Conservation (phyloP, 1,140 invertebrate species). For the Kradibia gibbosae region DNA sequence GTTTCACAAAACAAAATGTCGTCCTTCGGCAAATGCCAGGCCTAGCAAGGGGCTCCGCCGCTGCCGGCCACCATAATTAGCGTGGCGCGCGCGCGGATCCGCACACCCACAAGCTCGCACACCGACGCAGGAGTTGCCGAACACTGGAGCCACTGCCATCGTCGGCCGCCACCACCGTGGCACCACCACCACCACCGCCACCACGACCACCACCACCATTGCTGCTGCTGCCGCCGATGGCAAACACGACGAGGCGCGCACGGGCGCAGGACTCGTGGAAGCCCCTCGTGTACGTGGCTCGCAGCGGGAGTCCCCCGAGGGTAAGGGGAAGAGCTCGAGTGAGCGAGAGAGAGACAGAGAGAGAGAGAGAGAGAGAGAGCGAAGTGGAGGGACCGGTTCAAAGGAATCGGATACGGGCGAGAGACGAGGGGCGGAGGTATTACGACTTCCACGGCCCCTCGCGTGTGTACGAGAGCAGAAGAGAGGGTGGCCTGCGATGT, state of each 20-base stretch:
- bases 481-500: conserved; percentile 35
- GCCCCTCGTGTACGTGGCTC: conserved; percentile 42
- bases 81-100: conserved; percentile 37
- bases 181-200: no score
- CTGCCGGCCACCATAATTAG: conserved; percentile 68
- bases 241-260: neutral
- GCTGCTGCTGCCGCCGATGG: neutral
- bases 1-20: conserved; percentile 69
- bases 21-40: conserved; percentile 56
- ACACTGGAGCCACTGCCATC: no score
- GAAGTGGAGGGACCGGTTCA: conserved; percentile 52
- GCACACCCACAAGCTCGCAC: neutral
- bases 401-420: conserved; percentile 42
- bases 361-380: conserved; percentile 36
- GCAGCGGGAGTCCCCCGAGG: conserved; percentile 48
- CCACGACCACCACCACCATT: neutral
- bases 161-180: no score
- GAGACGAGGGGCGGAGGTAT: conserved; percentile 23
- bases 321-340: neutral
- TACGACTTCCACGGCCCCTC: conserved; percentile 19
- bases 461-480: conserved; percentile 1
- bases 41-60: conserved; percentile 10
- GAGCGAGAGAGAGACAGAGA: conserved; percentile 10
- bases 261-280: conserved; percentile 7
- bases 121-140: no score